phyloP scores from a whole-genome alignment of 2,888 invertebrate species.

The Microdon myrmicae region DNA sequence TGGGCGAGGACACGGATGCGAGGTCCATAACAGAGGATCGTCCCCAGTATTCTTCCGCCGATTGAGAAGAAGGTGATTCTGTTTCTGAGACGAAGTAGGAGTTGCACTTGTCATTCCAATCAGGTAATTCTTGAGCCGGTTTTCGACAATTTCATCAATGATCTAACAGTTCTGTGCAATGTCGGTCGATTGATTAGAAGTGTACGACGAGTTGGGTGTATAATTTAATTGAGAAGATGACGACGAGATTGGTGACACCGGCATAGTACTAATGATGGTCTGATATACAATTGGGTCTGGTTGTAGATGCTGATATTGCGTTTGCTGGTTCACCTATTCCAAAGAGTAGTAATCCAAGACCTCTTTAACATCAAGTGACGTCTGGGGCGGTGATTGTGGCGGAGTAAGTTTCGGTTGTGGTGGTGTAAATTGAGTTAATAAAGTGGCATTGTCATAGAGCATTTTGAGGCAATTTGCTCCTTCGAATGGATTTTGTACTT shows the following conservation, averaged over 20 bases:
- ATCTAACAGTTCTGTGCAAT: slow-evolving; percentile 65
- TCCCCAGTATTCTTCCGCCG: slow-evolving; percentile 60
- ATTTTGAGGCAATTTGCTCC: slow-evolving; percentile 60
- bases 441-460: slow-evolving; percentile 67
- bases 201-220: slow-evolving; percentile 50
- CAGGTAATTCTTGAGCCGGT: slow-evolving; percentile 74
- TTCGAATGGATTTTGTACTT: slow-evolving; percentile 66
- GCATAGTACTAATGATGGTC: slow-evolving; percentile 20
- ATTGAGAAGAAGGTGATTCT: slow-evolving; percentile 55
- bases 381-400: slow-evolving; percentile 49
- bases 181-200: slow-evolving; percentile 65
- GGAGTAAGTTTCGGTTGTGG: slow-evolving; percentile 66
- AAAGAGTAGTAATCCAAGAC: slow-evolving; percentile 45
- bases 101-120: slow-evolving; percentile 62
- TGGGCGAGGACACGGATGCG: slow-evolving; percentile 54
- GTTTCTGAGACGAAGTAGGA: slow-evolving; percentile 50
- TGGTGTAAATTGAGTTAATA: slow-evolving; percentile 79
- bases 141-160: slow-evolving; percentile 80
- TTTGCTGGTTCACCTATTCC: slow-evolving; percentile 32
- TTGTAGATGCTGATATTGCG: slow-evolving; percentile 8
- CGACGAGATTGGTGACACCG: slow-evolving; percentile 10
- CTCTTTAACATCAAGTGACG: slow-evolving; percentile 37
- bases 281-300: slow-evolving; percentile 18
- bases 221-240: slow-evolving; percentile 37
- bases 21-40: slow-evolving; percentile 60